Evolutionary conservation across 2,888 invertebrate species (phyloP), one percentile per base, ranked within the genome.

Genomic region (Leptinotarsa peninsularis): DNA sequence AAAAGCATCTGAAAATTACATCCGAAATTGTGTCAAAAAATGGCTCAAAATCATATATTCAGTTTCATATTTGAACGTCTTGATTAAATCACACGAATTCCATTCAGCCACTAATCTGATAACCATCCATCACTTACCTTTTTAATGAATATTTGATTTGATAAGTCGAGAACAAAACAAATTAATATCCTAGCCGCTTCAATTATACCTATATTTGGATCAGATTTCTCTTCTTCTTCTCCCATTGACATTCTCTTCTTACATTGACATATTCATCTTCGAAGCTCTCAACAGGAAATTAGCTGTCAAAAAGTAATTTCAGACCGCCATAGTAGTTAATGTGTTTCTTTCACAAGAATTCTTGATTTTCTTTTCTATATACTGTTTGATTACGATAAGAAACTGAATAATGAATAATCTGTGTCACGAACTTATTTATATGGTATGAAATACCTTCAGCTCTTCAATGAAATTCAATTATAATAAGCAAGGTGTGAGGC

Each of bases 221-320:
- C 58, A 15, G 58, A 58, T 58, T 23, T 58, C 58, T 23, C 58
- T 58, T 23, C 58, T 4, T 58, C 15, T 10, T 3, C 43, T 43
- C 10, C 43, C 54, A 54, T 54, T 54, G 54, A 7, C 18, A 18
- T 58, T 58, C 23, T 58, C 23, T 23, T 58, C 23, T 14, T 58
- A 15, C 58, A 23, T 27, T 58, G 23, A 23, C 23, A 23, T 58
- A 23, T 58, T 23, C 58, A 23, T 58, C 58, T 58, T 58, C 14
- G 58, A 58, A 21, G 58, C 15, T 23, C 23, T 23, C 15, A 15
- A 14, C 23, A 58, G 58, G 58, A 58, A 58, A 58, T 58, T 58
- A 58, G 21, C 58, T 15, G 58, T 58, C 58, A 14, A 23, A 58
- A 58, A 4, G 13, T 58, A 58, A 58, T 58, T 58, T 58, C 58